Percentiles rank a stretch among this genome's conserved stretches.
These are phyloP conservation scores for Lepidurus apus DNA, from an alignment of 1,140 invertebrate species.

Conservation along the genomic window DNA sequence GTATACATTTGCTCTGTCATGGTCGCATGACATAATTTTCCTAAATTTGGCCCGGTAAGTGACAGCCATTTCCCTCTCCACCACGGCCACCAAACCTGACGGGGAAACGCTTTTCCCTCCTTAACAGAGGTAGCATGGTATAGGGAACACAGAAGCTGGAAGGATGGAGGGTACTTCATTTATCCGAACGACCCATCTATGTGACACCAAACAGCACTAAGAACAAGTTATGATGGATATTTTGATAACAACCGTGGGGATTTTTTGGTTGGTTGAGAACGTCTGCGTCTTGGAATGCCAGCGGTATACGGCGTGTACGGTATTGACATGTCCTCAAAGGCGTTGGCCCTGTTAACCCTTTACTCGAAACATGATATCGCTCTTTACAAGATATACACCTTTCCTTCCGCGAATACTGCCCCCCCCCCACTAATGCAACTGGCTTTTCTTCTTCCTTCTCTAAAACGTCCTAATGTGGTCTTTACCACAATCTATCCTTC, in stretches of 20 bases:
- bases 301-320: neutral
- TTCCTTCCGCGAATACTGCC: neutral
- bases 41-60: neutral
- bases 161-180: neutral
- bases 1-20: neutral
- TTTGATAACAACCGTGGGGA: neutral
- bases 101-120: neutral
- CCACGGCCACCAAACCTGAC: neutral
- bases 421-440: too few relatives aligned
- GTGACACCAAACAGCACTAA: slow-evolving; percentile 13
- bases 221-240: slow-evolving; percentile 19
- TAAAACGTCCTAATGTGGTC: too few relatives aligned
- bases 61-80: neutral
- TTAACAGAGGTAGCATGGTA: neutral
- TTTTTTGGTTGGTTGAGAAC: neutral
- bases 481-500: too few relatives aligned
- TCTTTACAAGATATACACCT: slow-evolving; percentile 18
- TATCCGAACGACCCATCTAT: slow-evolving; percentile 4
- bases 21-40: neutral
- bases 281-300: neutral
- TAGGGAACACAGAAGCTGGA: neutral
- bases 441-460: too few relatives aligned
- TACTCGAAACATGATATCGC: slow-evolving; percentile 4
- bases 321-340: slow-evolving; percentile 2
- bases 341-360: slow-evolving; percentile 19